Evolutionary conservation across 2,888 invertebrate genomes (phyloP).

Genomic region (Parnassius smintheus): DNA sequence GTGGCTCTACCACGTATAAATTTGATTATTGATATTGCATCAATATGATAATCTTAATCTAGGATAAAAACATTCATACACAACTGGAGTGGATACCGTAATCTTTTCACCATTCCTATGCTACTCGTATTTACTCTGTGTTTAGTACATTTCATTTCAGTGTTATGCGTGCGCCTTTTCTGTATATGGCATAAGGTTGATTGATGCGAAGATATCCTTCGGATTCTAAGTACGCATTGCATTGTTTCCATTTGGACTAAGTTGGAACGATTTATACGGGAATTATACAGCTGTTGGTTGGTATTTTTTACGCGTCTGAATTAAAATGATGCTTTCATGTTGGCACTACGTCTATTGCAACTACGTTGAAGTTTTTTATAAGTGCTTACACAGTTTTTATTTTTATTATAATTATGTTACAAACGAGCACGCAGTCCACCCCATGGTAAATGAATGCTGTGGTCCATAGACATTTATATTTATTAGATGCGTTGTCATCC

Average conservation of each 20-base stretch:
- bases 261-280: conserved; percentile 26
- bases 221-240: conserved; percentile 36
- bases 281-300: conserved; percentile 19
- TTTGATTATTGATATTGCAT: too few species aligned
- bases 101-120: too few species aligned
- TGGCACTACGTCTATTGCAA: conserved; percentile 24
- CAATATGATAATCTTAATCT: too few species aligned
- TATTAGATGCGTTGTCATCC: too few species aligned
- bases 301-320: conserved; percentile 18
- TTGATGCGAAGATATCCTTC: conserved; percentile 51
- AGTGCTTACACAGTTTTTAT: background rate
- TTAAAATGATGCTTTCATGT: conserved; percentile 21
- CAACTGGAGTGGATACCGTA: too few species aligned
- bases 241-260: conserved; percentile 41
- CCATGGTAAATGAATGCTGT: too few species aligned
- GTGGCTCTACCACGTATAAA: too few species aligned
- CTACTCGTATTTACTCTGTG: conserved; percentile 18
- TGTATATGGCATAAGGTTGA: conserved; percentile 50
- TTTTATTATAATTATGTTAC: too few species aligned
- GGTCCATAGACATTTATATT: too few species aligned
- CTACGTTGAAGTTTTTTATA: conserved; percentile 9
- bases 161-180: conserved; percentile 32
- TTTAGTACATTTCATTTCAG: conserved; percentile 19
- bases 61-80: too few species aligned
- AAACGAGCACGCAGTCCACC: too few species aligned